phyloP scores from a whole-genome alignment of 2,797 vertebrate species.

The Potorous gilbertii region DNA sequence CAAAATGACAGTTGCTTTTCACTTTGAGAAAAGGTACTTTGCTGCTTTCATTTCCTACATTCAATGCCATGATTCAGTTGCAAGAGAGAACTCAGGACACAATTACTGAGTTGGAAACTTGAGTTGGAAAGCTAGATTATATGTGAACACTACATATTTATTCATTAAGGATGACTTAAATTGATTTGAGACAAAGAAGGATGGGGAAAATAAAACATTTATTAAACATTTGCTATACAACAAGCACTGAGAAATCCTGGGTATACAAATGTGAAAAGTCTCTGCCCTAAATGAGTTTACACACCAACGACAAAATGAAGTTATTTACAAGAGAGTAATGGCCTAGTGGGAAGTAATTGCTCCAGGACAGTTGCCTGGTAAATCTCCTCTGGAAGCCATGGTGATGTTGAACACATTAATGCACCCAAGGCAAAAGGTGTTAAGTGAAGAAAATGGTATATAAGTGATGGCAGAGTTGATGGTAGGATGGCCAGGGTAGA shows the following conservation, averaged over 20 bases:
- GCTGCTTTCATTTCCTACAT: background rate
- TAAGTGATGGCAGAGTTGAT: background rate
- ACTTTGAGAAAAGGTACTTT: background rate
- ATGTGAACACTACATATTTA: background rate
- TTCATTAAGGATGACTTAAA: slow-evolving; percentile 17
- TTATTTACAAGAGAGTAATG: background rate
- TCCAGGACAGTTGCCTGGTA: background rate
- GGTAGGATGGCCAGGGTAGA: background rate
- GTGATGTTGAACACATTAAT: background rate
- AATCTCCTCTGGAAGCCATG: background rate
- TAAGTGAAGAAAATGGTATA: background rate
- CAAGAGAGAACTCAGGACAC: background rate
- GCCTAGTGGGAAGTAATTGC: background rate
- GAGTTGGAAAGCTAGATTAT: background rate
- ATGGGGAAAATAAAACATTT: background rate
- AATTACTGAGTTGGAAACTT: background rate
- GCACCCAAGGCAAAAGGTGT: background rate
- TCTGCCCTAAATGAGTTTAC: background rate
- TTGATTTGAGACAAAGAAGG: background rate
- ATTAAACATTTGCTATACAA: background rate
- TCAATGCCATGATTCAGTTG: background rate
- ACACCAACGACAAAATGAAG: background rate
- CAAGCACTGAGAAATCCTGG: background rate
- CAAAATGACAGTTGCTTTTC: slow-evolving; percentile 10
- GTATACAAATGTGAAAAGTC: background rate